Base-by-base conservation (phyloP, 2,888 invertebrate genomes). In the Apodemia zela region DNA sequence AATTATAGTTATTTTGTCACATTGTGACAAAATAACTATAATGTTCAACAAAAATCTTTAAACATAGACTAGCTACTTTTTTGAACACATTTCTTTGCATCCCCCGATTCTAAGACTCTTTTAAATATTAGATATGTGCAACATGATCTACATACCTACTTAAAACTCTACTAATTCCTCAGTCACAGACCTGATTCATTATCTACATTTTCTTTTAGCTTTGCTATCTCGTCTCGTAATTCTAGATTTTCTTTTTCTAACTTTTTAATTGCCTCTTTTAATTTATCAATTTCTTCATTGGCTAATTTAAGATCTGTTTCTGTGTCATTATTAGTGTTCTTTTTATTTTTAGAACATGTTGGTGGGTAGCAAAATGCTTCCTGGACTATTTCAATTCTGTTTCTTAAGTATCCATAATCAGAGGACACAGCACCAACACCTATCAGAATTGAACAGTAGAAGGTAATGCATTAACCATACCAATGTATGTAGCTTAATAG, bases 141-240 rank as follows among this genome's bases (percentile, higher is more conserved):
- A 42, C 15, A 42, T 42, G 15, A 42, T 42, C 42, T 42, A 42
- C 3, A 15, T 15, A 15, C 5, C 15, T 42, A 15, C 13, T 42
- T 15, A 15, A 15, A 42, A 13, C 4, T 38, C 15, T 42, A 42
- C 42, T 42, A 42, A 15, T 42, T 42, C 42, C 15, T 42, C 42
- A 42, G 15, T n/a, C 45, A 68, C 70, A 67, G 65, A 72, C 71
- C 72, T 72, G 67, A 64, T 38, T 70, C 65, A 66, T 68, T 45
- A 17, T 47, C 47, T 47, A 47, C 62, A 49, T 61, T 74, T 71
- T 81, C 80, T 75, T 71, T 82, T 70, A 87, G 73, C 66, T 71
- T 79, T 72, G 74, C 76, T 71, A 88, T 76, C 74, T 84, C 81
- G 75, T 73, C 75, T 66, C 75, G 83, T 71, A 89, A 75, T 60